Evolutionary conservation across 2,797 vertebrate species (phyloP).

Genomic region (Macrochelys suwanniensis): DNA sequence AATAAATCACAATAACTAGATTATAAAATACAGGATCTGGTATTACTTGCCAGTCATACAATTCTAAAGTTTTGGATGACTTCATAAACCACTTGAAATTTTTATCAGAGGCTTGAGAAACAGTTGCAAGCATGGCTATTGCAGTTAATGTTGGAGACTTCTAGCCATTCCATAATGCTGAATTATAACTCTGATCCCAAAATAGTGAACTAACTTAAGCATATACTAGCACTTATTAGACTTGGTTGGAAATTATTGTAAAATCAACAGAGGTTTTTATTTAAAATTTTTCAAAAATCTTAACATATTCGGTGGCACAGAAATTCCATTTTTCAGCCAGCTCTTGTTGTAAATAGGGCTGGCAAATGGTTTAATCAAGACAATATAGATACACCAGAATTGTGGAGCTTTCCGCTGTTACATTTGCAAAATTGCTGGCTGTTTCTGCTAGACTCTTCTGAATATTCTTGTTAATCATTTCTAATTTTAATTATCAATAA

Average conservation of each 20-base stretch:
- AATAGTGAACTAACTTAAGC: not conserved
- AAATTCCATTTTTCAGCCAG: not conserved
- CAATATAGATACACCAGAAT: not conserved
- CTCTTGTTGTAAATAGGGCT: not conserved
- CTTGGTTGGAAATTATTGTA: not conserved
- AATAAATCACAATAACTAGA: constrained; percentile 37
- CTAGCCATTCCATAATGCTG: not conserved
- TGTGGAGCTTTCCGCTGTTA: not conserved
- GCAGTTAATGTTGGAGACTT: not conserved
- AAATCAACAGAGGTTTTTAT: not conserved
- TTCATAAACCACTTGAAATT: not conserved
- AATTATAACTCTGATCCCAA: not conserved
- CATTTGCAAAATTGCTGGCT: not conserved
- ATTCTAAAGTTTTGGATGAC: not conserved
- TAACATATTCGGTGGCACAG: not conserved
- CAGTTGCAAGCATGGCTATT: rapidly evolving
- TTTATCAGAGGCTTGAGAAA: not conserved
- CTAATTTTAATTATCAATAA: not conserved
- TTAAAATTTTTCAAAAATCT: not conserved
- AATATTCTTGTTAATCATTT: not conserved
- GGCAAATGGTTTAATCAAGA: not conserved
- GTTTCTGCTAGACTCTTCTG: not conserved
- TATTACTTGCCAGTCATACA: constrained; percentile 1
- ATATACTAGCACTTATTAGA: not conserved
- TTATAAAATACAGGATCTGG: not conserved